Conservation (phyloP, 2,113 vertebrate species). For the Hippocampus abdominalis region DNA sequence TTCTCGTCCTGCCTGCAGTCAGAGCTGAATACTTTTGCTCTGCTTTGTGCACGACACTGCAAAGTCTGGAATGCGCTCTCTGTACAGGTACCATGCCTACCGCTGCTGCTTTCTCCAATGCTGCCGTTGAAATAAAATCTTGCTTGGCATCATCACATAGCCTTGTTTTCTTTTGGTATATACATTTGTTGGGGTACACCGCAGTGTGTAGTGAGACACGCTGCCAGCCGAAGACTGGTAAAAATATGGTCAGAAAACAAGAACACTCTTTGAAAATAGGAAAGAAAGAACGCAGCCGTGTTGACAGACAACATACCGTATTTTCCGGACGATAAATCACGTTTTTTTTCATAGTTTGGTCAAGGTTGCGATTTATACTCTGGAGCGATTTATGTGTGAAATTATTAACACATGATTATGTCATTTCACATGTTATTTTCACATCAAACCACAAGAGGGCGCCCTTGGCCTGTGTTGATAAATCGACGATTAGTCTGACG, state of each 20-base stretch:
- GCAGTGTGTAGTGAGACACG: background rate
- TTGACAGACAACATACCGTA: background rate
- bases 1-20: constrained; percentile 24
- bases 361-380: too few species aligned
- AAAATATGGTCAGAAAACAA: background rate
- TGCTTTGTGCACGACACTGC: background rate
- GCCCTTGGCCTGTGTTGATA: too few species aligned
- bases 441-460: too few species aligned
- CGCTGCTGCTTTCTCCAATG: background rate
- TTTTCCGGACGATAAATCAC: too few species aligned
- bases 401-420: too few species aligned
- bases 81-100: background rate
- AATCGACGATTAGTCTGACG: too few species aligned
- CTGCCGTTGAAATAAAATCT: background rate
- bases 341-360: too few species aligned
- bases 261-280: background rate
- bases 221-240: background rate
- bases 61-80: background rate
- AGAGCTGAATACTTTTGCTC: constrained; percentile 6
- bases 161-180: background rate
- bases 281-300: background rate
- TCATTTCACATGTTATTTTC: too few species aligned
- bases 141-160: background rate
- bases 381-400: too few species aligned
- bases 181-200: background rate